A percentile compares a stretch with the other conserved stretches of the same genome.
phyloP scores from a whole-genome alignment of 2,113 vertebrate species.

The Colaptes auratus region DNA sequence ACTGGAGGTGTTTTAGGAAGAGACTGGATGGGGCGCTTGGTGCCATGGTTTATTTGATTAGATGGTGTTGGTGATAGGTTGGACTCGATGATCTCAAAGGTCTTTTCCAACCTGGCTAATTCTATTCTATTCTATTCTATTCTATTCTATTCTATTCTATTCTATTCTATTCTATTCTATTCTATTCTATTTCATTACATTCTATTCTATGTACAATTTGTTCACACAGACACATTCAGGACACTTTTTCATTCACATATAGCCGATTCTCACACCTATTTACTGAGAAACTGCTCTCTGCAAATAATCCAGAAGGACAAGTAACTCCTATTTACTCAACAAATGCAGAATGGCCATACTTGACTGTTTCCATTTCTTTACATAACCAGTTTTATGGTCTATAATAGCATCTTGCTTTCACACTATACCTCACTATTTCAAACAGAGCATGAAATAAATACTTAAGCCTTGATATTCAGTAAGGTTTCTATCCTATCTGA shows the following conservation, averaged over 20 bases:
- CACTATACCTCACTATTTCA: neutral
- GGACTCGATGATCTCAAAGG: too few species aligned
- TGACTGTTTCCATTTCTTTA: neutral
- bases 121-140: too few species aligned
- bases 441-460: slow-evolving; percentile 23
- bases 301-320: slow-evolving; percentile 18
- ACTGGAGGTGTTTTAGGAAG: too few species aligned
- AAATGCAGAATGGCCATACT: neutral
- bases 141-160: too few species aligned
- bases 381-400: slow-evolving; percentile 9
- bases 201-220: neutral
- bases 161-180: too few species aligned
- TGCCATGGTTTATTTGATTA: too few species aligned
- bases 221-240: neutral
- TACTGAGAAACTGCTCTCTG: neutral
- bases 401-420: slow-evolving; percentile 1
- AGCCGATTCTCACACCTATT: neutral
- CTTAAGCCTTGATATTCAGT: neutral
- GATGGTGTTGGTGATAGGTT: too few species aligned
- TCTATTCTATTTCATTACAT: too few species aligned
- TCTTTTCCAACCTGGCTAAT: too few species aligned
- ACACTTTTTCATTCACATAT: neutral
- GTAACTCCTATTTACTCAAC: neutral
- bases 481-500: neutral
- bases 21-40: too few species aligned